Base-by-base conservation (phyloP, 2,888 invertebrate genomes). In the Scotopteryx bipunctaria region DNA sequence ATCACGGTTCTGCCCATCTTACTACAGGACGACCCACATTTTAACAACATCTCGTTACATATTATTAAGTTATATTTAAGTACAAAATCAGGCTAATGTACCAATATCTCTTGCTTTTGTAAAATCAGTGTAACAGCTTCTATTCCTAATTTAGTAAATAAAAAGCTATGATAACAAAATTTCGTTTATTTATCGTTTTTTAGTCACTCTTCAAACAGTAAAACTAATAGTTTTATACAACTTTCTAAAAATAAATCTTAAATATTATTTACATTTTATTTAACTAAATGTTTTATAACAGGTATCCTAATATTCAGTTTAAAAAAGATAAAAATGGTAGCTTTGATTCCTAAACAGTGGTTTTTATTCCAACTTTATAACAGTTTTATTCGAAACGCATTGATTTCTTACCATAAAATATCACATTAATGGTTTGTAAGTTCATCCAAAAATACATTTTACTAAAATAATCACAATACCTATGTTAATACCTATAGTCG, bases 381-480 rank as follows among this genome's bases (percentile, higher is more conserved):
- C 4, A 0, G 4, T 15, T n/a, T 33, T 5, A 23, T 37, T 46
- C 8, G 21, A 46, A 38, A 16, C 9, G n/a, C n/a, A n/a, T n/a
- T n/a, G n/a, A 32, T 11, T 15, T 38, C 31, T 11, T 9, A 27
- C 25, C 13, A 11, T 19, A 3, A 25, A 46, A 31, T 33, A 48
- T 41, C 47, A 41, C 41, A 35, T 25, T 4, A 33, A 23, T 27
- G 5, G 5, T 17, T 32, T 38, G 11, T 33, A 32, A 46, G 33
- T 31, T 40, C 17, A 19, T 41, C 33, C 29, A 35, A 48, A 47
- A 27, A 36, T 17, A 27, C 17, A 23, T 11, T 27, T 14, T 35
- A 21, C 9, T 45, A 32, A 15, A 38, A 38, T 36, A 36, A 46
- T 46, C 46, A 46, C 46, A 46, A 38, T 46, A 14, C 11, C 11